phyloP scores from a whole-genome alignment of 2,888 invertebrate genomes.

The Ligdia adustata region DNA sequence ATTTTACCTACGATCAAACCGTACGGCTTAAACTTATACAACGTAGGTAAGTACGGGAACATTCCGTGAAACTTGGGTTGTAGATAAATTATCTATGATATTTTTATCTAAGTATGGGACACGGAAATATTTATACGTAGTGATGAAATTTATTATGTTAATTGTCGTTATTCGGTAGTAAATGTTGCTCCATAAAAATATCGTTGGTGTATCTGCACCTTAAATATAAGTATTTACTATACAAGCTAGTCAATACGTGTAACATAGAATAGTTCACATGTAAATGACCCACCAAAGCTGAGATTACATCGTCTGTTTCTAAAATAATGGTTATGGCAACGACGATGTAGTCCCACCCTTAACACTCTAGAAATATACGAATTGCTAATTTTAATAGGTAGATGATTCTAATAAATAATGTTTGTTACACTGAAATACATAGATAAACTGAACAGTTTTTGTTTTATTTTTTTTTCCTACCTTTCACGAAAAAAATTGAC shows the following conservation, averaged over 20 bases:
- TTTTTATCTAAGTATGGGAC: too few species aligned
- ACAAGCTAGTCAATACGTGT: slow-evolving; percentile 25
- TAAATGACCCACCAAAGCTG: slow-evolving; percentile 44
- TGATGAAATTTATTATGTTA: too few species aligned
- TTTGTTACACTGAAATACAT: slow-evolving; percentile 80
- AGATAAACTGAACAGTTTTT: slow-evolving; percentile 61
- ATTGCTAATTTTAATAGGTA: slow-evolving; percentile 67
- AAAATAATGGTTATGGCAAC: slow-evolving; percentile 30
- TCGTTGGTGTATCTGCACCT: too few species aligned
- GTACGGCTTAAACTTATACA: too few species aligned
- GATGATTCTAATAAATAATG: slow-evolving; percentile 71
- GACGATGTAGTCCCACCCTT: slow-evolving; percentile 54
- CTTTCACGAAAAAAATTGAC: neutral
- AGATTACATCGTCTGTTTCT: slow-evolving; percentile 37
- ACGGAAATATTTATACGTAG: too few species aligned
- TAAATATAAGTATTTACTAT: slow-evolving; percentile 18
- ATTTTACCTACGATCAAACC: too few species aligned
- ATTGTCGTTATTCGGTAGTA: too few species aligned
- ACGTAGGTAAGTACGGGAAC: too few species aligned
- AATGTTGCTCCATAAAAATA: too few species aligned
- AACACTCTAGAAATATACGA: slow-evolving; percentile 51
- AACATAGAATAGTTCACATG: slow-evolving; percentile 29
- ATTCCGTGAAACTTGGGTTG: too few species aligned
- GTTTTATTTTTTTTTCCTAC: slow-evolving; percentile 40
- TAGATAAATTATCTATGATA: too few species aligned